Evolutionary conservation across 2,888 invertebrate species (phyloP).

Genomic region (Sesia bembeciformis): DNA sequence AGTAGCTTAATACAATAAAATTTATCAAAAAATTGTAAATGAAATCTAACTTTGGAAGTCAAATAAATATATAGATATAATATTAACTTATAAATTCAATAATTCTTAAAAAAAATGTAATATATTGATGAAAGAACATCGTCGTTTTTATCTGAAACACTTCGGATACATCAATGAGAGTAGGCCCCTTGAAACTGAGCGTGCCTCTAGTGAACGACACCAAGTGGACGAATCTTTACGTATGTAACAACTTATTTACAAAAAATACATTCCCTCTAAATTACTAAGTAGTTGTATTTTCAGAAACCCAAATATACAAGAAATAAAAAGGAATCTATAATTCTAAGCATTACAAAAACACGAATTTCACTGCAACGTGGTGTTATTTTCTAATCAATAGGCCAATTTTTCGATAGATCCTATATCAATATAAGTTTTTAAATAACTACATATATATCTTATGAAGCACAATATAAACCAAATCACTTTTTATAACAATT

Average conservation of each 20-base stretch:
- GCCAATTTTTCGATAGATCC: constrained; percentile 19
- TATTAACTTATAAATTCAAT: too few species aligned
- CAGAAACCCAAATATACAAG: background rate
- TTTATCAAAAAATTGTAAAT: too few species aligned
- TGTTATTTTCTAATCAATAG: constrained; percentile 16
- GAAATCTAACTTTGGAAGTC: too few species aligned
- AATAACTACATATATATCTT: background rate
- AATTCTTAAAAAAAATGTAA: too few species aligned
- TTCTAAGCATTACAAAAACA: background rate
- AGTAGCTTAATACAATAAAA: too few species aligned
- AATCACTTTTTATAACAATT: background rate
- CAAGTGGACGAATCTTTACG: constrained; percentile 45
- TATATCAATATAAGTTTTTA: background rate
- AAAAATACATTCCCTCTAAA: constrained; percentile 48
- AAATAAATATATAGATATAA: too few species aligned
- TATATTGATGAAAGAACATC: too few species aligned
- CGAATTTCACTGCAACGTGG: too few species aligned
- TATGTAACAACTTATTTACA: constrained; percentile 57
- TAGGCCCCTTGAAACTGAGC: too few species aligned
- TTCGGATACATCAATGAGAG: too few species aligned
- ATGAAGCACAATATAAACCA: background rate
- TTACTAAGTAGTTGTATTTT: constrained; percentile 16
- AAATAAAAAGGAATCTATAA: constrained; percentile 4
- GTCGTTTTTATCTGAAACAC: too few species aligned
- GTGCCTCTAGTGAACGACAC: background rate